Conservation (phyloP, 2,797 vertebrate species). For the Sebastes trivittatus region DNA sequence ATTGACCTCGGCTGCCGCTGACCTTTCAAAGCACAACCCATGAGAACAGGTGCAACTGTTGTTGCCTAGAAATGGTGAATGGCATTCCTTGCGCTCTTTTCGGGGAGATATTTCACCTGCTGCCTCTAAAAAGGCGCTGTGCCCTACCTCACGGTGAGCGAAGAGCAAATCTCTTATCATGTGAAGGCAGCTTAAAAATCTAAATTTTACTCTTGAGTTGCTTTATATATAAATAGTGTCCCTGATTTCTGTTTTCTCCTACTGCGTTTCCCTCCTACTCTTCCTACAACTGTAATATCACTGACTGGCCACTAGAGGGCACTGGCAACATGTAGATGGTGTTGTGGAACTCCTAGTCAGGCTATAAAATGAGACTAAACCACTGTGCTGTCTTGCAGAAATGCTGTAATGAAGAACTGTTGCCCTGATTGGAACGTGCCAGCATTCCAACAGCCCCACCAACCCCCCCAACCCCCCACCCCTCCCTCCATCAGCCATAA, state of each 20-base stretch:
- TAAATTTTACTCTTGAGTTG: not conserved
- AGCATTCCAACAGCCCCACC: conserved; percentile 88
- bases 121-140: too few species aligned
- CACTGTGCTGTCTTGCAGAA: conserved; percentile 78
- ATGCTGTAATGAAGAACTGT: conserved; percentile 99
- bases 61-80: too few species aligned
- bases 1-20: too few species aligned
- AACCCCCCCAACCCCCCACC: not conserved
- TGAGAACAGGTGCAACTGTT: too few species aligned
- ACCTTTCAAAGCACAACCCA: too few species aligned
- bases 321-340: not conserved
- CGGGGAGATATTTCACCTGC: too few species aligned
- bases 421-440: conserved; percentile 97
- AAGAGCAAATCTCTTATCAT: too few species aligned
- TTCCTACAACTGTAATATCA: not conserved
- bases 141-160: too few species aligned
- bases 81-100: too few species aligned
- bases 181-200: too few species aligned
- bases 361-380: not conserved
- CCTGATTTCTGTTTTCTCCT: not conserved
- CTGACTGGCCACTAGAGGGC: conserved; percentile 45
- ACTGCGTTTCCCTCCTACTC: not conserved
- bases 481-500: conserved; percentile 79
- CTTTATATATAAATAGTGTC: not conserved
- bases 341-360: not conserved